A percentile compares a stretch with the other conserved stretches of the same genome.
These are phyloP conservation scores for Zapornia atra DNA, from an alignment of 2,113 vertebrate genomes.

Conservation along the genomic window DNA sequence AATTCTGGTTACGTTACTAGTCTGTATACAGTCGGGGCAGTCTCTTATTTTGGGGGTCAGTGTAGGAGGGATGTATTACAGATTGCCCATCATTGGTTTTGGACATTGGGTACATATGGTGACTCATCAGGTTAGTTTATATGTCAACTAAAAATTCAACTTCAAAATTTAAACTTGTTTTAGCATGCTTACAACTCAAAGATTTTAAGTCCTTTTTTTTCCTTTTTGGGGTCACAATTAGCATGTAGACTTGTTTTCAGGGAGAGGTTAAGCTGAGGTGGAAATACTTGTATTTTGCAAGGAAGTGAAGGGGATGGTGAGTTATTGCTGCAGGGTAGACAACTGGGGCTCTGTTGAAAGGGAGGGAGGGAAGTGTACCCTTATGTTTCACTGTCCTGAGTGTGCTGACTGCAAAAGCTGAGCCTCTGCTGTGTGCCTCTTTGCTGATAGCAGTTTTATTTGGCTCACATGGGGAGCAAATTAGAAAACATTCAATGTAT, in stretches of 20 bases:
- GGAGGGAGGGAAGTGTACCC: too few species aligned
- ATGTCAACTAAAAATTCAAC: background rate
- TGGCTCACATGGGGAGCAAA: background rate
- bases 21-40: rapidly evolving
- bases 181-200: background rate
- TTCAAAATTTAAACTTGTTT: background rate
- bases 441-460: background rate
- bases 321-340: background rate
- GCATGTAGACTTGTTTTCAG: rapidly evolving
- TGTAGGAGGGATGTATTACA: background rate
- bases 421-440: background rate
- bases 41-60: background rate
- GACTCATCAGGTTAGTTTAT: background rate
- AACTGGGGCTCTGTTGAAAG: background rate
- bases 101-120: background rate
- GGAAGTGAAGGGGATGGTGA: background rate
- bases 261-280: background rate
- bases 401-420: background rate
- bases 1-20: background rate
- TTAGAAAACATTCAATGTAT: background rate
- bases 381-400: background rate
- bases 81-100: rapidly evolving
- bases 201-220: background rate
- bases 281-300: background rate
- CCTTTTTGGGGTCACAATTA: background rate